phyloP scores from a whole-genome alignment of 2,888 invertebrate species.

The Ophioninae sp. region DNA sequence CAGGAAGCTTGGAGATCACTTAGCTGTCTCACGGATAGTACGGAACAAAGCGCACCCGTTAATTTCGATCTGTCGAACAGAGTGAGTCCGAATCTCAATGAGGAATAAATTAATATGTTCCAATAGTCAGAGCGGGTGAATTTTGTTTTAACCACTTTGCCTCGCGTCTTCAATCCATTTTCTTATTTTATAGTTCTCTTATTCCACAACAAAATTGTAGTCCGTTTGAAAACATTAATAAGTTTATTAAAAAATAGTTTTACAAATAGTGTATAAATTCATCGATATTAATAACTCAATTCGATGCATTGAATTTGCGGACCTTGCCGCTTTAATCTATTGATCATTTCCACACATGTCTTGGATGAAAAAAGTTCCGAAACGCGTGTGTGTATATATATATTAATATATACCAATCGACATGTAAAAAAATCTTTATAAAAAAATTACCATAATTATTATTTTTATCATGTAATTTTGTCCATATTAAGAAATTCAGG shows the following conservation, averaged over 20 bases:
- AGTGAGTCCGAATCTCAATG: conserved; percentile 81
- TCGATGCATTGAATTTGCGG: background rate
- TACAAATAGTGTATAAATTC: background rate
- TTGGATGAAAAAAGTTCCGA: background rate
- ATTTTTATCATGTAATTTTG: too few species aligned
- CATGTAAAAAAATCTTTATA: too few species aligned
- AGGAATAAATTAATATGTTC: background rate
- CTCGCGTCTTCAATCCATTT: too few species aligned
- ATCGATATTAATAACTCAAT: background rate
- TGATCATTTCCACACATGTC: background rate
- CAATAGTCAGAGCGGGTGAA: too few species aligned
- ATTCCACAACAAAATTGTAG: background rate
- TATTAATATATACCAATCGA: too few species aligned
- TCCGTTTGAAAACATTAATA: background rate
- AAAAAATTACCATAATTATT: too few species aligned
- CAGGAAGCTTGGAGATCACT: conserved; percentile 90
- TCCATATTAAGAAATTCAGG: background rate
- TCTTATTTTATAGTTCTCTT: background rate
- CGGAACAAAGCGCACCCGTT: conserved; percentile 94
- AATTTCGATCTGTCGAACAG: conserved; percentile 96
- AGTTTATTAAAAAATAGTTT: conserved; percentile 23
- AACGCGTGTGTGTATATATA: too few species aligned
- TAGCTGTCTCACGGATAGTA: conserved; percentile 93
- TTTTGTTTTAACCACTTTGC: too few species aligned
- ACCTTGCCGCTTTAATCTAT: background rate